Evolutionary conservation across 1,140 invertebrate genomes (phyloP).

Genomic region (Atopsyche davidsoni): DNA sequence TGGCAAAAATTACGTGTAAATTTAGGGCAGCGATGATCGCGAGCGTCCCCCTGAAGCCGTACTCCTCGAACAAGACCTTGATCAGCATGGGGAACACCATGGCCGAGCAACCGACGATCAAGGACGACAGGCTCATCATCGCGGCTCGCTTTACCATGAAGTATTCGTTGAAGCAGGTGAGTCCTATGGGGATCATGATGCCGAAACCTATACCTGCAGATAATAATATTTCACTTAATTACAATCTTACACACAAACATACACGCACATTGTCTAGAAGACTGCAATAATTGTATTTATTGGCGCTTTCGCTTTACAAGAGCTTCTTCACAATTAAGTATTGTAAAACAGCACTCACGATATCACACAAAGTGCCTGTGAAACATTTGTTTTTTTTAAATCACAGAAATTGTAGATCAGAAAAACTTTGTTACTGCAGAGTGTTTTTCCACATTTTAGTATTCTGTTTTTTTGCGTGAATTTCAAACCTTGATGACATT

Average conservation of each 20-base stretch:
- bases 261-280: no score
- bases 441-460: no score
- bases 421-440: no score
- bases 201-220: slow-evolving; percentile 44
- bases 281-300: no score
- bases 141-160: slow-evolving; percentile 44
- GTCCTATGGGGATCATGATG: slow-evolving; percentile 43
- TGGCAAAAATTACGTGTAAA: slow-evolving; percentile 49
- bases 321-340: no score
- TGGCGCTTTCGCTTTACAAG: no score
- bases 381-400: no score
- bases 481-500: no score
- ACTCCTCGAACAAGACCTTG: slow-evolving; percentile 40
- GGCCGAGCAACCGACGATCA: slow-evolving; percentile 41
- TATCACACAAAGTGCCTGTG: no score
- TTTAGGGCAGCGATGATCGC: slow-evolving; percentile 50
- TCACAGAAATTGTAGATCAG: no score
- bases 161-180: slow-evolving; percentile 48
- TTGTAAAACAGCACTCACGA: no score
- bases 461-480: no score
- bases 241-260: not conserved
- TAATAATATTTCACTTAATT: not conserved
- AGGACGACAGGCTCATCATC: slow-evolving; percentile 47
- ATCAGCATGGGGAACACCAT: slow-evolving; percentile 44
- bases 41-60: slow-evolving; percentile 50